A percentile compares a stretch with the other conserved stretches of the same genome.
Evolutionary conservation across 2,113 vertebrate genomes (phyloP).

Genomic region (Solea solea): DNA sequence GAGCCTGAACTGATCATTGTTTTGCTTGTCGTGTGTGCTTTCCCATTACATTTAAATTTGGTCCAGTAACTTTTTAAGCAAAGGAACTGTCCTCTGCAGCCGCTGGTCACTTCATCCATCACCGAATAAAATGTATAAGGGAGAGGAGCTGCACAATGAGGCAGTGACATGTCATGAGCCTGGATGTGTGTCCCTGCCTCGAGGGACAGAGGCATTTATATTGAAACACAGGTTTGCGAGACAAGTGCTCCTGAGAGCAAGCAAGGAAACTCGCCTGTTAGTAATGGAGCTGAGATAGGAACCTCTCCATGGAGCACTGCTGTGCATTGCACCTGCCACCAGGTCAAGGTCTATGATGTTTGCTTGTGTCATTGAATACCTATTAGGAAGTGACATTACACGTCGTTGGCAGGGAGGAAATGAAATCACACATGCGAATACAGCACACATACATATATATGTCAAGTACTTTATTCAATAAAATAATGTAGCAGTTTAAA

Average conservation of each 20-base stretch:
- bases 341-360: slow-evolving; percentile 24
- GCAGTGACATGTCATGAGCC: slow-evolving; percentile 12
- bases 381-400: slow-evolving; percentile 17
- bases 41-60: no score
- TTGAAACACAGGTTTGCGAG: slow-evolving; percentile 13
- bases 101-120: slow-evolving; percentile 4
- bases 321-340: slow-evolving; percentile 31
- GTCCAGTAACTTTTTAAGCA: neutral
- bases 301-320: slow-evolving; percentile 3
- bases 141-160: slow-evolving; percentile 25
- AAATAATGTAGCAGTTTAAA: slow-evolving; percentile 7
- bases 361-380: neutral
- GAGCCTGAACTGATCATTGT: no score
- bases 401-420: neutral
- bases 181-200: slow-evolving; percentile 1
- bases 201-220: neutral
- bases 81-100: neutral
- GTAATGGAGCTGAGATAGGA: slow-evolving; percentile 13
- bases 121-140: neutral
- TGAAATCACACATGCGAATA: slow-evolving; percentile 1
- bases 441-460: neutral
- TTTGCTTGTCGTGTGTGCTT: no score
- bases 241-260: neutral
- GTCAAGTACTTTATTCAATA: neutral
- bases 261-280: slow-evolving; percentile 8